Evolutionary conservation across 2,797 vertebrate genomes (phyloP), one percentile per base, ranked within the genome.

Genomic region (Microtus californicus): DNA sequence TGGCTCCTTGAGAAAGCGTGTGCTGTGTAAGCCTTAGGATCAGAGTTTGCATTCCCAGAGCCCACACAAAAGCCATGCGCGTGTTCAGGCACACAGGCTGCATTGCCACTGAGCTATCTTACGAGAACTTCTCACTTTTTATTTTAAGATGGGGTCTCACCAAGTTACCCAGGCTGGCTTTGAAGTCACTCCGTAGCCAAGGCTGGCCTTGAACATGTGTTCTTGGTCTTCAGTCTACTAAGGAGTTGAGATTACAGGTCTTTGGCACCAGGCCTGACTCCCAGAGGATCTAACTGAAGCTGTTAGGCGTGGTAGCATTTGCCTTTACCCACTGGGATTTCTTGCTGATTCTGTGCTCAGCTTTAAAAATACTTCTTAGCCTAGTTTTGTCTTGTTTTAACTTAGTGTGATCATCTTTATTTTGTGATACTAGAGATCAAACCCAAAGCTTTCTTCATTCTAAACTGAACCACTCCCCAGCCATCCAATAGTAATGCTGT

Each of bases 301-400:
- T 69, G 6, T 12, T 12, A 54, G n/a, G n/a, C n/a, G 7, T 56
- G 48, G 48, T 59, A 56, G 25, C n/a, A 21, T 40, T 56, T 31
- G 27, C n/a, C 51, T 87, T 37, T 74, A 40, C 27, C 14, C 34
- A 40, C 67, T 27, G 21, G 21, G 63, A 12, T 37, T 56, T 31
- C 54, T 87, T 56, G n/a, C 15, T 43, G 25, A 56, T 27, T 27
- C 48, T 13, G 17, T 31, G 69, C 15, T 29, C 27, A 40, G 37
- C 11, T 74, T 74, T 61, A 12, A 76, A 76, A 61, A 61, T 40
- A 56, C 19, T 87, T 59, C 91, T 85, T 77, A 54, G 5, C 25
- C 48, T 86, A 23, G 11, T 78, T 95, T 96, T 85, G 13, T 80
- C 77, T 94, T 87, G 54, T 56, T 97, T 96, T 89, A 91, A 40